phyloP scores from a whole-genome alignment of 2,888 invertebrate species.

The Lysandra bellargus region DNA sequence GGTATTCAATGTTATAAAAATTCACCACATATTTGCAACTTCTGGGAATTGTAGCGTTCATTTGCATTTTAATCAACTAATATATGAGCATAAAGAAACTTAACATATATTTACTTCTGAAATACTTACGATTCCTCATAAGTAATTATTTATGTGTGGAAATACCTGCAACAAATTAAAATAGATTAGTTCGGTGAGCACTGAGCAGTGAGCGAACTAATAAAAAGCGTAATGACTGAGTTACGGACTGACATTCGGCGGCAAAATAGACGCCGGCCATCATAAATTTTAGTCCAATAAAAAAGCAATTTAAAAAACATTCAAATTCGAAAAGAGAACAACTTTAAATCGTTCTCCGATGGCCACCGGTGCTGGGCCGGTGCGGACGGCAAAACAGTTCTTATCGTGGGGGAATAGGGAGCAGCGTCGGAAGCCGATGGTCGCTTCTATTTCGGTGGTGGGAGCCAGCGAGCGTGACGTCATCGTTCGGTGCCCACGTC shows the following conservation, averaged over 20 bases:
- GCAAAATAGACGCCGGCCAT: constrained; percentile 61
- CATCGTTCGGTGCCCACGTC: constrained; percentile 74
- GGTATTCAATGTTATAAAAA: constrained; percentile 26
- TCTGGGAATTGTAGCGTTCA: constrained; percentile 29
- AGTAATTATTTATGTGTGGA: constrained; percentile 36
- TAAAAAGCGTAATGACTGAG: constrained; percentile 50
- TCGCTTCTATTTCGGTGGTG: constrained; percentile 44
- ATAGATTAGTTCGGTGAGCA: constrained; percentile 40
- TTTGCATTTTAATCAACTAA: constrained; percentile 31
- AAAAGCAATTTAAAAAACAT: constrained; percentile 76
- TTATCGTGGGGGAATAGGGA: constrained; percentile 45
- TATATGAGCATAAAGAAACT: constrained; percentile 24
- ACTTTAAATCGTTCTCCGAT: constrained; percentile 46
- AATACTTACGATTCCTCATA: constrained; percentile 35
- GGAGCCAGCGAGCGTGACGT: constrained; percentile 68
- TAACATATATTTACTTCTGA: constrained; percentile 27
- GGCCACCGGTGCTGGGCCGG: constrained; percentile 49
- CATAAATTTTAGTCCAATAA: constrained; percentile 76
- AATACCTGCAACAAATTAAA: constrained; percentile 53
- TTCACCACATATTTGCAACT: constrained; percentile 29
- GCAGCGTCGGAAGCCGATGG: constrained; percentile 42
- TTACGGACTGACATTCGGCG: constrained; percentile 62
- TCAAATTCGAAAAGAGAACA: constrained; percentile 68
- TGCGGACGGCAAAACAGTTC: constrained; percentile 41
- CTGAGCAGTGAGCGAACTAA: constrained; percentile 46